Evolutionary conservation across 2,797 vertebrate species (phyloP).

Genomic region (Fundulus diaphanus): DNA sequence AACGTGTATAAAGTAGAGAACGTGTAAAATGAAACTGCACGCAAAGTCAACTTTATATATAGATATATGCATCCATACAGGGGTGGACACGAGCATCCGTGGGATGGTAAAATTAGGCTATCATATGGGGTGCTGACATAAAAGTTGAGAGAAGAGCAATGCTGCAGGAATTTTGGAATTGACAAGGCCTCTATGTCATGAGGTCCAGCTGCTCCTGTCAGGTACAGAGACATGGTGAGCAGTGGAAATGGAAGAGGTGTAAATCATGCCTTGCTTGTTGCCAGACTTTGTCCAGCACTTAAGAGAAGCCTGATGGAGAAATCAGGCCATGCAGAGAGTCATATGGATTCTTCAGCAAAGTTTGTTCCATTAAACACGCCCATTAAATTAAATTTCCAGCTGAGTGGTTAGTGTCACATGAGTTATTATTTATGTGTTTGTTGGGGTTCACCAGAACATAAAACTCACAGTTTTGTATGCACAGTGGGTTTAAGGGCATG

Average conservation of each 20-base stretch:
- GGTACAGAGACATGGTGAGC: conserved; percentile 51
- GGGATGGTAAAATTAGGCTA: conserved; percentile 83
- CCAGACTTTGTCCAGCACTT: conserved; percentile 52
- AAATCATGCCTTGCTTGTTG: conserved; percentile 57
- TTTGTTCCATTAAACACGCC: conserved; percentile 52
- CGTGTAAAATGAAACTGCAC: background rate
- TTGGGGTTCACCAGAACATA: background rate
- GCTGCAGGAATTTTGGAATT: conserved; percentile 76
- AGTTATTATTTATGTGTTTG: conserved; percentile 1
- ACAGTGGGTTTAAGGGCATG: background rate
- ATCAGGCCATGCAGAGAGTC: conserved; percentile 61
- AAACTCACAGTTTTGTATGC: background rate
- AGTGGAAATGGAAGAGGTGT: conserved; percentile 51
- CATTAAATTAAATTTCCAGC: conserved; percentile 5
- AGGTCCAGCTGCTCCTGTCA: conserved; percentile 83
- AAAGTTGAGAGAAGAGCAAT: conserved; percentile 79
- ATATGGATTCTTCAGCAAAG: conserved; percentile 52
- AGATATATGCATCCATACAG: background rate
- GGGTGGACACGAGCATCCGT: conserved; percentile 20
- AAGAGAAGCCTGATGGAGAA: conserved; percentile 68
- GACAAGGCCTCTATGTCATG: conserved; percentile 78
- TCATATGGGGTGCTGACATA: conserved; percentile 86
- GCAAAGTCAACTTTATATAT: background rate
- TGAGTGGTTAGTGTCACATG: background rate
- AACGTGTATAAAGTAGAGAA: background rate